Evolutionary conservation across 2,113 vertebrate species (phyloP).

Genomic region (Clarias magur): DNA sequence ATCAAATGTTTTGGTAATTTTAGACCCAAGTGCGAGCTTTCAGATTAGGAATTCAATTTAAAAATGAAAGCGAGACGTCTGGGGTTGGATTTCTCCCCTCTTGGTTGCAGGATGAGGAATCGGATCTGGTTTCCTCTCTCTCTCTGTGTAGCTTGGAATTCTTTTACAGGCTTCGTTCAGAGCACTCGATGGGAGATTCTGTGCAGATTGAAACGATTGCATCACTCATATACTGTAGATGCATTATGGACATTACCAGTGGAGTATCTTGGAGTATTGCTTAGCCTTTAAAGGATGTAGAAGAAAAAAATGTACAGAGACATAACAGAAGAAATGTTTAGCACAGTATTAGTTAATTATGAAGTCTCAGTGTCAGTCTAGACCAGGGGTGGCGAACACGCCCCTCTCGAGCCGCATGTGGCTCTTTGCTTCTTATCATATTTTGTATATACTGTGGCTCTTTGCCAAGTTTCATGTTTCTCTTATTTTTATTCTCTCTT

Average conservation of each 20-base stretch:
- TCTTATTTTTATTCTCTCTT: too few species aligned
- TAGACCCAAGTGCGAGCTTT: conserved; percentile 62
- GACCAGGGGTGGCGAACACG: too few species aligned
- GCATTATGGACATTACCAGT: not conserved
- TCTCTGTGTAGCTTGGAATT: conserved; percentile 9
- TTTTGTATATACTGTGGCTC: too few species aligned
- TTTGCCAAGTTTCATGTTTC: too few species aligned
- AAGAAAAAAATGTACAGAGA: too few species aligned
- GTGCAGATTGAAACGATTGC: not conserved
- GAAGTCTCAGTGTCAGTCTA: too few species aligned
- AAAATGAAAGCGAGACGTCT: conserved; percentile 20
- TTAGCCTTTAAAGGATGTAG: too few species aligned
- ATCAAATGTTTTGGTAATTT: conserved; percentile 60
- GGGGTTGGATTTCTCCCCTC: not conserved
- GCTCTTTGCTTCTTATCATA: too few species aligned
- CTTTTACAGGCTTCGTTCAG: not conserved
- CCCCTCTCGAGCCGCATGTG: too few species aligned
- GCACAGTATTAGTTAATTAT: too few species aligned
- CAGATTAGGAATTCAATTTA: conserved; percentile 34
- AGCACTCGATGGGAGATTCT: not conserved
- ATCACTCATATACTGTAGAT: not conserved
- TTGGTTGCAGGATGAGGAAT: not conserved
- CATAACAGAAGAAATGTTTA: too few species aligned
- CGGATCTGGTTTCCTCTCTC: conserved; percentile 17
- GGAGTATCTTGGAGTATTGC: not conserved